Base-by-base conservation (phyloP, 2,113 vertebrate genomes). In the Circaetus cinerascens region DNA sequence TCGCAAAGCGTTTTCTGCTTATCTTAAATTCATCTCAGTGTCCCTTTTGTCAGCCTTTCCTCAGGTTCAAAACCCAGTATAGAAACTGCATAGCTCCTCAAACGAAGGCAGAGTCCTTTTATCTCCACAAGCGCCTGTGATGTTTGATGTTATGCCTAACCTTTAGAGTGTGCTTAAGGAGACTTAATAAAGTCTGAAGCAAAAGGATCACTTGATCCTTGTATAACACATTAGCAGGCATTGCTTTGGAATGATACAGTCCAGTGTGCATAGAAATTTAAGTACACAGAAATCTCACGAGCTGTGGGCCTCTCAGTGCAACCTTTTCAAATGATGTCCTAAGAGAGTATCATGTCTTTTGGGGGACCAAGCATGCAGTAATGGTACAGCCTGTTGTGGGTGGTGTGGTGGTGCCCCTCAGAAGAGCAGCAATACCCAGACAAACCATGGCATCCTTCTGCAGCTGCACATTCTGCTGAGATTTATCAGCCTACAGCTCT, bases 81-180 rank as follows among this genome's bases (percentile, higher is more conserved):
- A 62, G 74, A 18, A 66, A 32, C 22, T 57, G 40, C 7, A 1
- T 13, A 43, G 21, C 32, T 77, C 40, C 38, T 74, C 73, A 86
- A 43, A 43, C 0, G 7, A 81, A 71, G 30, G 34, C n/a, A 72
- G 32, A 40, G 11, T 53, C 38, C 56, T 89, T 73, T 56, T 64
- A 79, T 53, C 73, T 78, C 38, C 64, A 23, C 51, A 27, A 86
- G 78, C 5, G 9, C 69, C 80, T 73, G 32, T 82, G 48, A 68
- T 82, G 94, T 95, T 97, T 96, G 88, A 95, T 89, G 45, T 87
- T 81, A 78, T 55, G 48, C 29, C 73, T 96, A 89, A 94, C 62
- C 84, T 97, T 97, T 95, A 74, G n/a, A 64, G 38, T 66, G 62
- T 79, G 55, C 76, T 93, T 96, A 93, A 90, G 63, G 69, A 95